Evolutionary conservation across 2,113 vertebrate species (phyloP).

Genomic region (Perognathus longimembris): DNA sequence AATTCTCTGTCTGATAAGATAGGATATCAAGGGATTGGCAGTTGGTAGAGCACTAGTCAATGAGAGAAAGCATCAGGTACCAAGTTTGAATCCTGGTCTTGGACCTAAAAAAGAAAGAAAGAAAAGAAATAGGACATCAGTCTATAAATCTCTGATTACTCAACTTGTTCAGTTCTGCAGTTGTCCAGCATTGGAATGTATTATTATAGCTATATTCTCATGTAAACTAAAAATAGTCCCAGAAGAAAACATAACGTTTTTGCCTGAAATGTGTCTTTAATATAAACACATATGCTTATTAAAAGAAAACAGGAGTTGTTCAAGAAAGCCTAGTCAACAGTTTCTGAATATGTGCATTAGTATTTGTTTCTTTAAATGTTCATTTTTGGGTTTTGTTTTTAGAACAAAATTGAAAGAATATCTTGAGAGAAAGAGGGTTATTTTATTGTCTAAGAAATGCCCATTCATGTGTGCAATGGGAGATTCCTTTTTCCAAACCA

Average conservation of each 20-base stretch:
- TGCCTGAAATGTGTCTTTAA: neutral
- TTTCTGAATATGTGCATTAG: neutral
- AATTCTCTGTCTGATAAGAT: neutral
- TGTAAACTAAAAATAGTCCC: neutral
- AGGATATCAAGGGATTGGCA: neutral
- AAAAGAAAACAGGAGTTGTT: neutral
- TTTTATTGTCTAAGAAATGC: neutral
- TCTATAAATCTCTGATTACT: neutral
- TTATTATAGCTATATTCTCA: neutral
- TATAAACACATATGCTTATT: neutral
- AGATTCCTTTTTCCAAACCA: neutral
- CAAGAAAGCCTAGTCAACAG: slow-evolving; percentile 8
- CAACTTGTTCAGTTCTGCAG: neutral
- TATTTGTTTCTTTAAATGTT: slow-evolving; percentile 37
- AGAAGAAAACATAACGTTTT: slow-evolving; percentile 5
- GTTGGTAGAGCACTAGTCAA: too few species aligned
- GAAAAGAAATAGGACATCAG: neutral
- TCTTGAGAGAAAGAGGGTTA: neutral
- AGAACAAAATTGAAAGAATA: slow-evolving; percentile 13
- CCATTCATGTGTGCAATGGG: neutral
- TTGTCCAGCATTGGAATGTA: too few species aligned
- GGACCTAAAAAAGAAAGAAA: too few species aligned
- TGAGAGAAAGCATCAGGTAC: too few species aligned
- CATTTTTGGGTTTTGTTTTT: neutral
- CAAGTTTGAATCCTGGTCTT: too few species aligned